phyloP scores from a whole-genome alignment of 2,888 invertebrate species.

The Cyaniris semiargus region DNA sequence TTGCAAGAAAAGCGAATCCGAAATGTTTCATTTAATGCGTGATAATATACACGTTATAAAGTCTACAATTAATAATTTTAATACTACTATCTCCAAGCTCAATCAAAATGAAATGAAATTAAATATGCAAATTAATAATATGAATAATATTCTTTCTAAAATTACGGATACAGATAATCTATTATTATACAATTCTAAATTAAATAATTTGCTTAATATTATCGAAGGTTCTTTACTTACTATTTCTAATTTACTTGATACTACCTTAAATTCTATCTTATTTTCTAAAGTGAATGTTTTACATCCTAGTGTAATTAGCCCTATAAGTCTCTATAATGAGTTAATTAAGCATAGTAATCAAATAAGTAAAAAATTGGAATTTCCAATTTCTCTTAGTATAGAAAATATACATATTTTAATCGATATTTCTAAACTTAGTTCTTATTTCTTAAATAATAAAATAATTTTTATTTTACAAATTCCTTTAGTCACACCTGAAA shows the following conservation, averaged over 20 bases:
- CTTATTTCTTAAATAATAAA: too few relatives aligned
- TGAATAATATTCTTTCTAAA: neutral
- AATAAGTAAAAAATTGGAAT: conserved; percentile 16
- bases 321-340: neutral
- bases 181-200: neutral
- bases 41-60: neutral
- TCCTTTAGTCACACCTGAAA: too few relatives aligned
- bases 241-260: neutral
- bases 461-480: too few relatives aligned
- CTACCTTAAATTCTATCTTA: conserved; percentile 20
- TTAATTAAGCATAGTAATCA: conserved; percentile 14
- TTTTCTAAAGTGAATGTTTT: conserved; percentile 3
- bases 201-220: neutral
- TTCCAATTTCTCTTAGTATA: conserved; percentile 15
- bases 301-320: conserved; percentile 1
- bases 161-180: neutral
- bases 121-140: neutral
- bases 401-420: conserved; percentile 20
- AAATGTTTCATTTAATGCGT: too few relatives aligned
- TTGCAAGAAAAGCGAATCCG: too few relatives aligned
- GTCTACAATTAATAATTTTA: neutral
- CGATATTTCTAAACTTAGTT: conserved; percentile 28
- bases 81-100: neutral
- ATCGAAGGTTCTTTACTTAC: neutral
- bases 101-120: neutral